Evolutionary conservation across 2,797 vertebrate species (phyloP).

Genomic region (Percopsis omiscomaycus): DNA sequence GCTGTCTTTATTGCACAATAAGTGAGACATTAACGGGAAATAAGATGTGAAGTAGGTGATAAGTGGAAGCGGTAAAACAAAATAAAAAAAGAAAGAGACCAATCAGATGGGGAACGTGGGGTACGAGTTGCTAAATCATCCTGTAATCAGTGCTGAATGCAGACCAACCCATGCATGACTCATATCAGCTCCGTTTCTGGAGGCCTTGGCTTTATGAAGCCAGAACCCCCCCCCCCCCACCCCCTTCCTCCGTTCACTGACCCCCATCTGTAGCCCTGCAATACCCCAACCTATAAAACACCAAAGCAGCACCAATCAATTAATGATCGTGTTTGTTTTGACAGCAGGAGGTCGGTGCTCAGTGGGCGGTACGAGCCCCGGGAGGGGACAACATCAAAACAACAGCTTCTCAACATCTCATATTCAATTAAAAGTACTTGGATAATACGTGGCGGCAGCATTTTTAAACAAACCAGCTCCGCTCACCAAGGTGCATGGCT

Average conservation of each 20-base stretch:
- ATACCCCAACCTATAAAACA: slow-evolving; percentile 81
- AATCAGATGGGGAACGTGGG: neutral
- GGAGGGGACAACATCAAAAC: neutral
- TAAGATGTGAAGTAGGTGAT: neutral
- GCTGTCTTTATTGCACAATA: neutral
- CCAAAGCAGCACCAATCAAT: slow-evolving; percentile 80
- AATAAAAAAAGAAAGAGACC: slow-evolving; percentile 14
- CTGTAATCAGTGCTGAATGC: slow-evolving; percentile 66
- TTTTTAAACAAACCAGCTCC: too few relatives aligned
- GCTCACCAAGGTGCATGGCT: too few relatives aligned
- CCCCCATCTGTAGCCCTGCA: slow-evolving; percentile 79
- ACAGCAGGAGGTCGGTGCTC: slow-evolving; percentile 20
- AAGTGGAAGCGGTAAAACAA: slow-evolving; percentile 5
- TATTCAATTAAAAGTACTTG: neutral
- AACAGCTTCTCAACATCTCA: slow-evolving; percentile 1
- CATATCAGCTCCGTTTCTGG: slow-evolving; percentile 52
- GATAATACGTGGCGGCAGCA: too few relatives aligned
- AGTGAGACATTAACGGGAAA: neutral
- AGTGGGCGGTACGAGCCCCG: neutral
- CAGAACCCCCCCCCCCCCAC: neutral
- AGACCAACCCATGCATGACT: slow-evolving; percentile 58
- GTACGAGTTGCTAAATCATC: slow-evolving; percentile 76
- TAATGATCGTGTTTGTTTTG: slow-evolving; percentile 81
- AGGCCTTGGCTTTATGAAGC: slow-evolving; percentile 29
- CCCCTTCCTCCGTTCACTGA: slow-evolving; percentile 65